Percentiles rank a stretch among this genome's conserved stretches.
phyloP scores from a whole-genome alignment of 2,113 vertebrate species.

The Corythaixoides concolor region DNA sequence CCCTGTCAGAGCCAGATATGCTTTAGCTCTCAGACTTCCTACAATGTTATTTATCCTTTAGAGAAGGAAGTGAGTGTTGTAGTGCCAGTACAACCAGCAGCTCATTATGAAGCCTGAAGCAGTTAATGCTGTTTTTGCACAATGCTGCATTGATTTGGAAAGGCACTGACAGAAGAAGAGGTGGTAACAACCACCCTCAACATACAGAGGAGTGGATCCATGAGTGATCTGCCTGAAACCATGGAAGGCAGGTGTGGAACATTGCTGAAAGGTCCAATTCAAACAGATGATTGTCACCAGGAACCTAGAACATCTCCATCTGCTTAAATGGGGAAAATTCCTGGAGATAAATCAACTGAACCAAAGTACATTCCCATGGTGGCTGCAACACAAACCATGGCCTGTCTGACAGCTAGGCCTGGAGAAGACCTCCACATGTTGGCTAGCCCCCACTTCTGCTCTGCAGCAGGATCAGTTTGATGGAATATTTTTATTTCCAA shows the following conservation, averaged over 20 bases:
- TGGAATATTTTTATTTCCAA: not conserved
- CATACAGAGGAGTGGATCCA: not conserved
- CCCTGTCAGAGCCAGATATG: conserved; percentile 4
- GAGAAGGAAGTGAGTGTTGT: not conserved
- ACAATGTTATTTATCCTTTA: not conserved
- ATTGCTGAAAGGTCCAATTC: not conserved
- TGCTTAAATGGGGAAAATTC: not conserved
- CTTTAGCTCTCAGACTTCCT: conserved; percentile 25
- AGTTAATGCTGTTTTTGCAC: not conserved
- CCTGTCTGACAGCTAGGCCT: not conserved
- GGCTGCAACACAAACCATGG: accelerated
- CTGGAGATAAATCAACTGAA: not conserved
- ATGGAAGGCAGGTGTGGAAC: not conserved
- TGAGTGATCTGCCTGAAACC: not conserved
- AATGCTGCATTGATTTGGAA: not conserved
- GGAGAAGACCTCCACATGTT: not conserved
- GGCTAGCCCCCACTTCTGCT: not conserved
- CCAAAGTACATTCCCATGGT: not conserved
- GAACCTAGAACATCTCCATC: not conserved
- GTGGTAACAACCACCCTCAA: not conserved
- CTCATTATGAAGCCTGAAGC: not conserved
- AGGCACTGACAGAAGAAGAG: not conserved
- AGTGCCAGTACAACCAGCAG: not conserved
- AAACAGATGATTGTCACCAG: accelerated
- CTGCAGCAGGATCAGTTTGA: not conserved